These are phyloP conservation scores for Heterocephalus glaber DNA, from an alignment of 2,113 vertebrate genomes.

Conservation along the genomic window DNA sequence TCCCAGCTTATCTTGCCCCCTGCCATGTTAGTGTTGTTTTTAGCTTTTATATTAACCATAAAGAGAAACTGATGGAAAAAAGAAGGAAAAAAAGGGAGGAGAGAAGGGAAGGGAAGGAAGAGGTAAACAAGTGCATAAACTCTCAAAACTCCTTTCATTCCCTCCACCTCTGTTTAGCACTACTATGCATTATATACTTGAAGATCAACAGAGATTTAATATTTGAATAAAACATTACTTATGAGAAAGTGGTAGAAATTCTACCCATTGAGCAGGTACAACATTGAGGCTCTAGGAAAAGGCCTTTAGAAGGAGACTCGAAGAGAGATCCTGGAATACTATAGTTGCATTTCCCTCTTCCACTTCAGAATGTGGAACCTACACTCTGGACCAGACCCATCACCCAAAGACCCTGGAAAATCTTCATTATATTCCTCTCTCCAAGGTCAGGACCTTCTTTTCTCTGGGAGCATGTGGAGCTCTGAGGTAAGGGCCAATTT, in stretches of 20 bases:
- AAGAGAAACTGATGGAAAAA: constrained; percentile 21
- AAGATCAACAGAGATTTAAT: background rate
- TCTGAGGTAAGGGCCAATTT: background rate
- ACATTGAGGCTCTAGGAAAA: background rate
- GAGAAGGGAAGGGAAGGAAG: background rate
- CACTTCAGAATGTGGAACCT: background rate
- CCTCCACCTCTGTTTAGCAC: background rate
- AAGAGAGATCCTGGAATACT: background rate
- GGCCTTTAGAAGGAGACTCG: background rate
- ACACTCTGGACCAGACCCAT: background rate
- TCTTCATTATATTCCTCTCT: background rate
- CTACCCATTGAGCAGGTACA: background rate
- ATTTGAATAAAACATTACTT: background rate
- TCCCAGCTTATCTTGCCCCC: background rate
- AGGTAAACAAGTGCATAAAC: background rate
- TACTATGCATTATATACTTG: background rate
- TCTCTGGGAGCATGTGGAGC: background rate
- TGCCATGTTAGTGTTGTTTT: background rate
- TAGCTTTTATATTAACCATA: background rate
- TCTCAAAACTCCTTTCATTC: background rate
- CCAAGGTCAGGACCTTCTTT: background rate
- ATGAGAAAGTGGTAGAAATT: background rate
- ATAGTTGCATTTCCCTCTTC: background rate
- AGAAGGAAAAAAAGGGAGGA: background rate
- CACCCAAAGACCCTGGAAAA: background rate